Evolutionary conservation across 2,888 invertebrate species (phyloP).

Genomic region (Caenorhabditis sulstoni): DNA sequence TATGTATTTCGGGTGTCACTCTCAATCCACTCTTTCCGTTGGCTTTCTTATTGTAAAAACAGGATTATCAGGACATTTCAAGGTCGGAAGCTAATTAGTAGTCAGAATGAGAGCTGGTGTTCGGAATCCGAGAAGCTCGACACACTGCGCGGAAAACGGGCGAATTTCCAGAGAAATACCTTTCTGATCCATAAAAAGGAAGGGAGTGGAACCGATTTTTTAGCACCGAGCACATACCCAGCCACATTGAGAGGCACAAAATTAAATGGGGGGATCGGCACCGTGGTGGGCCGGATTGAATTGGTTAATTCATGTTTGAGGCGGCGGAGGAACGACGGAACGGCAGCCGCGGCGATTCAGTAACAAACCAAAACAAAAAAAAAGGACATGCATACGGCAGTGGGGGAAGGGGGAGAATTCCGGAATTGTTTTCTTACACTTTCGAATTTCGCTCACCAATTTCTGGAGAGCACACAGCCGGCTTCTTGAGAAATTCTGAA

Average conservation of each 20-base stretch:
- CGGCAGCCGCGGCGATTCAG: background rate
- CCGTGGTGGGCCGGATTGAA: slow-evolving; percentile 27
- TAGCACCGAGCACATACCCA: background rate
- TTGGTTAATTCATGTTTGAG: slow-evolving; percentile 49
- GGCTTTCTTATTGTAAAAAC: slow-evolving; percentile 19
- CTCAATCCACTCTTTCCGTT: background rate
- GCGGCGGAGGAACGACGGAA: slow-evolving; percentile 37
- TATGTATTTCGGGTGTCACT: background rate
- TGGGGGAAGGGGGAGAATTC: slow-evolving; percentile 1
- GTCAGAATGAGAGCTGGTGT: slow-evolving; percentile 3
- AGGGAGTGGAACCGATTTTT: background rate
- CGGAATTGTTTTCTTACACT: slow-evolving; percentile 45
- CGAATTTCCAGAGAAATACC: slow-evolving; percentile 16
- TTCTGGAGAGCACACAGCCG: background rate
- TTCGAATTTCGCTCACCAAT: slow-evolving; percentile 4
- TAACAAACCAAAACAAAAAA: slow-evolving; percentile 38
- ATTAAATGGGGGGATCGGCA: slow-evolving; percentile 34
- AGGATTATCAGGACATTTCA: slow-evolving; percentile 19
- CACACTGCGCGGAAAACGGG: background rate
- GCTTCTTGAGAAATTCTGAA: slow-evolving; percentile 8
- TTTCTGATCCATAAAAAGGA: slow-evolving; percentile 27
- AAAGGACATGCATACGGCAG: slow-evolving; percentile 24
- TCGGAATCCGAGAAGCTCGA: background rate
- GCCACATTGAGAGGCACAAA: slow-evolving; percentile 6
- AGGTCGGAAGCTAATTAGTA: slow-evolving; percentile 36